These are phyloP conservation scores for Drosophila obscura DNA, from an alignment of 1,140 invertebrate species.

Conservation along the genomic window DNA sequence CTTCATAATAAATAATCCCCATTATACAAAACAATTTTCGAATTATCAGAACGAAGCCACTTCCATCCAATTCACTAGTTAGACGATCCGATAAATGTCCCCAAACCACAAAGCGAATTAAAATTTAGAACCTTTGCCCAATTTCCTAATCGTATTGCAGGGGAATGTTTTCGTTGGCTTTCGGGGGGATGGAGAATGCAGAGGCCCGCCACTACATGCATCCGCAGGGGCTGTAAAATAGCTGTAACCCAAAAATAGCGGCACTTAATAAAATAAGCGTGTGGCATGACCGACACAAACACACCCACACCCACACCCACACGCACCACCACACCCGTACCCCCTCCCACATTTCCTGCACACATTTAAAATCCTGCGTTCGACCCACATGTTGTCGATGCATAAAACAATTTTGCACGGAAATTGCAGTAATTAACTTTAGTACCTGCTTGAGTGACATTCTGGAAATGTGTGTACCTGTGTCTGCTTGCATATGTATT, in stretches of 20 bases:
- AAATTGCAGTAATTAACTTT: constrained; percentile 82
- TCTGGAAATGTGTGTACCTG: constrained; percentile 33
- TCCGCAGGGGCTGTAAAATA: constrained; percentile 55
- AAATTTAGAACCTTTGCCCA: constrained; percentile 1
- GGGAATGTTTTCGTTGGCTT: constrained; percentile 24
- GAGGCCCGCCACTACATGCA: constrained; percentile 12
- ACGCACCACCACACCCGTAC: background rate
- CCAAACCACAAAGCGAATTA: background rate
- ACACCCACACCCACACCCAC: constrained; percentile 3
- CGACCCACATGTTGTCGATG: constrained; percentile 70
- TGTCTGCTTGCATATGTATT: background rate
- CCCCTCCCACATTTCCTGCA: background rate
- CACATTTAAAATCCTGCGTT: constrained; percentile 19
- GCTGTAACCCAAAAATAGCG: constrained; percentile 69
- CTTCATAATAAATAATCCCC: too few relatives aligned
- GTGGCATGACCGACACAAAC: constrained; percentile 15
- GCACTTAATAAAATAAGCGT: constrained; percentile 73
- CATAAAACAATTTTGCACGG: constrained; percentile 80
- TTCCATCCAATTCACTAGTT: too few relatives aligned
- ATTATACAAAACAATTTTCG: too few relatives aligned
- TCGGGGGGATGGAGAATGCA: background rate
- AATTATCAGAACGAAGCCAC: too few relatives aligned
- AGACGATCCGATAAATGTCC: too few relatives aligned
- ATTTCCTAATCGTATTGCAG: background rate
- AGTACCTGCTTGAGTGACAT: constrained; percentile 81